Percentiles rank a stretch among this genome's conserved stretches.
These are phyloP conservation scores for Motacilla tschutschensis DNA, from an alignment of 2,113 vertebrate genomes.

Conservation along the genomic window DNA sequence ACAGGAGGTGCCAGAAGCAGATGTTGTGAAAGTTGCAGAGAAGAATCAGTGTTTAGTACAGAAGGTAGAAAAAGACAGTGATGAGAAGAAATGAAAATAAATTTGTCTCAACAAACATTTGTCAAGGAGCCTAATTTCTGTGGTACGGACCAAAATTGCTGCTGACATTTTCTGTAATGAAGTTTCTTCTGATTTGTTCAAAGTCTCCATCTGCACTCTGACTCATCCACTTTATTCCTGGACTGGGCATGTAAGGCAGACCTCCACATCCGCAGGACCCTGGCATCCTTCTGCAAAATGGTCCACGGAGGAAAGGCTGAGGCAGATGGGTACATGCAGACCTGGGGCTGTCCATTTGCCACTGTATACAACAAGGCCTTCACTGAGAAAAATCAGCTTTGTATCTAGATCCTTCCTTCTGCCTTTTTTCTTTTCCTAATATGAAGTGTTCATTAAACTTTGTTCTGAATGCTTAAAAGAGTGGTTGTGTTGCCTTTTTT, in stretches of 20 bases:
- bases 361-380: background rate
- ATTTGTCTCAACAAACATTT: background rate
- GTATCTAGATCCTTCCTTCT: background rate
- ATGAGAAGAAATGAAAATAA: slow-evolving; percentile 34
- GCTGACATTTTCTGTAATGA: slow-evolving; percentile 36
- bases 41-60: background rate
- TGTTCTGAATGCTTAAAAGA: background rate
- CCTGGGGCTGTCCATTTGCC: background rate
- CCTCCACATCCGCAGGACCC: background rate
- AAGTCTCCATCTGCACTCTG: slow-evolving; percentile 20
- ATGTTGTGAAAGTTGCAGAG: background rate
- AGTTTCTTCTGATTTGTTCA: slow-evolving; percentile 9
- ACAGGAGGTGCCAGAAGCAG: background rate
- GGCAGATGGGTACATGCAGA: background rate
- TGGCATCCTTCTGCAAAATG: background rate
- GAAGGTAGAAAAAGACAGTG: background rate
- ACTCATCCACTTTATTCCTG: background rate
- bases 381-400: background rate
- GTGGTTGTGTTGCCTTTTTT: too few species aligned
- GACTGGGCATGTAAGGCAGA: background rate
- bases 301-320: background rate
- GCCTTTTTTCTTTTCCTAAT: background rate
- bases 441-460: background rate
- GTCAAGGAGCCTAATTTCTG: background rate
- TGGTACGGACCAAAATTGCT: background rate